Evolutionary conservation across 1,140 invertebrate species (phyloP).

Genomic region (Apis laboriosa): DNA sequence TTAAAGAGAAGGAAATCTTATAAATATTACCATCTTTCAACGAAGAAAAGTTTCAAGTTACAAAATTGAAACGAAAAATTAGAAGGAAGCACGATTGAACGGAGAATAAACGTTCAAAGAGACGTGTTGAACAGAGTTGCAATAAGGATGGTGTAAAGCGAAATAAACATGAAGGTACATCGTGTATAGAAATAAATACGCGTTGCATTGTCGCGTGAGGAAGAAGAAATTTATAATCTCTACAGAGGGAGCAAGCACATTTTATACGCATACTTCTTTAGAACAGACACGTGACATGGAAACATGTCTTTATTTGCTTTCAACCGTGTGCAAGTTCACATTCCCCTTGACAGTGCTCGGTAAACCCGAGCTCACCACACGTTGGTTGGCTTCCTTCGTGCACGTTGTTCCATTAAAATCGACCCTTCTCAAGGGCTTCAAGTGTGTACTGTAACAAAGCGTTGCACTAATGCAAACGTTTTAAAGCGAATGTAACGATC

Average conservation of each 20-base stretch:
- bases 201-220: not conserved
- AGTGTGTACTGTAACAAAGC: slow-evolving; percentile 1
- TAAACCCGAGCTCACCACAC: not conserved
- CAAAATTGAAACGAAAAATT: no score
- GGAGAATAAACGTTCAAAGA: no score
- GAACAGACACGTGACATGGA: not conserved
- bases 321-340: not conserved
- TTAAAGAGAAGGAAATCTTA: no score
- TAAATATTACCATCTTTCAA: no score
- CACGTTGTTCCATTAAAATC: slow-evolving; percentile 32
- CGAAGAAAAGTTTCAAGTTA: no score
- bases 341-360: not conserved
- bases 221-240: not conserved
- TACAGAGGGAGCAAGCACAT: not conserved
- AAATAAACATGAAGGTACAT: not conserved
- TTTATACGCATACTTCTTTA: no score
- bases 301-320: slow-evolving; percentile 11
- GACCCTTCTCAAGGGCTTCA: not conserved
- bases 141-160: no score
- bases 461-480: slow-evolving; percentile 6
- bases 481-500: slow-evolving; percentile 8
- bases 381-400: not conserved
- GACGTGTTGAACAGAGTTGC: no score
- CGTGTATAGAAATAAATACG: not conserved
- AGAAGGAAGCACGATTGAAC: no score